These are phyloP conservation scores for Pampus argenteus DNA, from an alignment of 2,797 vertebrate species.

Conservation along the genomic window DNA sequence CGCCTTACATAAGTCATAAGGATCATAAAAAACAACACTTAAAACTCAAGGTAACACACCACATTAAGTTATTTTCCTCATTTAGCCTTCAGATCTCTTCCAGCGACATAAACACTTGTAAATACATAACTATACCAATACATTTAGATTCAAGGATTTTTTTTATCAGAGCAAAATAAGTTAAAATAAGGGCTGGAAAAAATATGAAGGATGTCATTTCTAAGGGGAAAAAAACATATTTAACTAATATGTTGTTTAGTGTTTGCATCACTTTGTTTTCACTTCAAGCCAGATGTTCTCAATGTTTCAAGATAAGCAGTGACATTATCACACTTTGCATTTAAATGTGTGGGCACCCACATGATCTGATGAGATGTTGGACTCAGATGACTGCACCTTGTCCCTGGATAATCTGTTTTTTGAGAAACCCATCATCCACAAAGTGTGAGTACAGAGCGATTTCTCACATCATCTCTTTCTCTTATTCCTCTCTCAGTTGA, in stretches of 20 bases:
- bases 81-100: background rate
- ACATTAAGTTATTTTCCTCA: background rate
- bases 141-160: background rate
- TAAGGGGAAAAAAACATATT: no score
- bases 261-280: background rate
- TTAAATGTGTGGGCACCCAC: slow-evolving; percentile 10
- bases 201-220: no score
- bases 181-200: no score
- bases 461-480: background rate
- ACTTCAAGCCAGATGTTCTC: background rate
- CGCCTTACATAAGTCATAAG: no score
- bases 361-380: slow-evolving; percentile 82
- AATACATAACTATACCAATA: background rate
- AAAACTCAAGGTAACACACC: no score
- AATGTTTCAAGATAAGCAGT: background rate
- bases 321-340: slow-evolving; percentile 19
- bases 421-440: slow-evolving; percentile 84
- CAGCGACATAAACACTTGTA: background rate
- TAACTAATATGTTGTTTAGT: background rate
- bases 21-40: no score
- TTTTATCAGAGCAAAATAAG: no score
- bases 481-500: background rate
- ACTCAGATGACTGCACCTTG: slow-evolving; percentile 80
- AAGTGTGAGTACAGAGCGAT: slow-evolving; percentile 86
- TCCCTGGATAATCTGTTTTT: slow-evolving; percentile 90